Evolutionary conservation across 2,888 invertebrate genomes (phyloP), one percentile per base, ranked within the genome.

Genomic region (Drosophila greeni): DNA sequence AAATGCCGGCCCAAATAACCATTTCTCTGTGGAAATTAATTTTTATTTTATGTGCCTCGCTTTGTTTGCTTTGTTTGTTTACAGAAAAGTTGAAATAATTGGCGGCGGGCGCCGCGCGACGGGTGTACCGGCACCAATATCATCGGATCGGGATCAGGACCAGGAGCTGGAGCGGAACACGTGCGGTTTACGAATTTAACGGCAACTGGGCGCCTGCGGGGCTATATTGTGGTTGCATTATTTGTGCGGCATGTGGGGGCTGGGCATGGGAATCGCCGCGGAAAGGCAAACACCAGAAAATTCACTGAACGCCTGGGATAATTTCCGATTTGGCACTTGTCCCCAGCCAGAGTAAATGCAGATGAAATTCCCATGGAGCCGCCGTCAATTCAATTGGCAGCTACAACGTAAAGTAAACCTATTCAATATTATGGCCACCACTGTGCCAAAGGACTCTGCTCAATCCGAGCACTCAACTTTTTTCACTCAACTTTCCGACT

Each of bases 1-100:
- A 73, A 72, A 82, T 76, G 79, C 73, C 84, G 73, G 70, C 72
- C 80, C 75, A 84, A 76, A 81, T 81, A 81, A 75, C 84, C 69
- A 82, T 81, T 84, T 81, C 54, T 67, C 68, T 72, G 80, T 68
- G 68, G 84, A 84, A 81, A 81, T 84, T 82, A 84, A 81, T 81
- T 84, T 84, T 82, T 82, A 84, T 84, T 84, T 81, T 70, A 79
- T 81, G 75, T 69, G 66, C 51, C 65, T 58, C 56, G 40, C 61
- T 40, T 66, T 61, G 65, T 58, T 67, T 67, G 72, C 45, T 65
- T 73, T 76, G 71, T 84, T 84, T 84, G 73, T 75, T 79, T 79
- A 73, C 73, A 76, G 73, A 68, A 61, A 82, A 69, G 82, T 74
- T 74, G 82, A 70, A 75, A 74, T 81, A 82, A 81, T 81, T 81